A percentile compares a stretch with the other conserved stretches of the same genome.
Evolutionary conservation across 1,140 invertebrate species (phyloP).

Genomic region (Caerostris extrusa): DNA sequence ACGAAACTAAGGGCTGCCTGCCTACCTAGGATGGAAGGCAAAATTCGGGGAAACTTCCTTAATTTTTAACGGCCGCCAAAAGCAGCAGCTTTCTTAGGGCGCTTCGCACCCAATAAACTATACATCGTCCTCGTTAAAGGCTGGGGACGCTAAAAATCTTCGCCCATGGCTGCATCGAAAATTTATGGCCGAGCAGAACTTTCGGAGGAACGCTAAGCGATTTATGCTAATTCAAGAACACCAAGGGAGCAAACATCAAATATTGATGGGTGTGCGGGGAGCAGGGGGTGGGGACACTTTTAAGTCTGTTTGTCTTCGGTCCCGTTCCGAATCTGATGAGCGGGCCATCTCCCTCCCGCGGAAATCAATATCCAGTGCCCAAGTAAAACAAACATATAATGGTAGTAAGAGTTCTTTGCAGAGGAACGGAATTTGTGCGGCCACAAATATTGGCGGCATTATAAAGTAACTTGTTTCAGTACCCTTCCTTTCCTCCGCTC

Average conservation of each 20-base stretch:
- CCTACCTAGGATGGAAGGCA: neutral
- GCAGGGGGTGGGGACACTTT: slow-evolving; percentile 12
- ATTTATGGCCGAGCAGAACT: slow-evolving; percentile 41
- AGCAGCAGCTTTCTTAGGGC: neutral
- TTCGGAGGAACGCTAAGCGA: slow-evolving; percentile 27
- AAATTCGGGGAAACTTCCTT: neutral
- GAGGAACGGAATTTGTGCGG: neutral
- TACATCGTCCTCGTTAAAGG: slow-evolving; percentile 18
- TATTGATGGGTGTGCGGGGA: slow-evolving; percentile 11
- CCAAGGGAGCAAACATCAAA: slow-evolving; percentile 55
- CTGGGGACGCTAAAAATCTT: neutral
- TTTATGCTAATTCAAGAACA: slow-evolving; percentile 56
- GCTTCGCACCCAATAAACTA: slow-evolving; percentile 15
- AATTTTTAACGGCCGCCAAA: slow-evolving; percentile 11
- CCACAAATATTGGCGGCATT: slow-evolving; percentile 5
- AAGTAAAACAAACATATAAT: slow-evolving; percentile 50
- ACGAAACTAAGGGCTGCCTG: neutral
- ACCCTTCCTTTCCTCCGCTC: neutral
- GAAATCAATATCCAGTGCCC: slow-evolving; percentile 20
- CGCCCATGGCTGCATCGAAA: slow-evolving; percentile 22
- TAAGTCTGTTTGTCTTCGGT: slow-evolving; percentile 56
- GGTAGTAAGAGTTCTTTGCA: slow-evolving; percentile 21
- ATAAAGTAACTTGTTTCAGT: slow-evolving; percentile 3
- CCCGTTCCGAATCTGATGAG: neutral
- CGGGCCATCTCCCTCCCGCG: neutral